Evolutionary conservation across 2,888 invertebrate genomes (phyloP).

Genomic region (Anodontia alba): DNA sequence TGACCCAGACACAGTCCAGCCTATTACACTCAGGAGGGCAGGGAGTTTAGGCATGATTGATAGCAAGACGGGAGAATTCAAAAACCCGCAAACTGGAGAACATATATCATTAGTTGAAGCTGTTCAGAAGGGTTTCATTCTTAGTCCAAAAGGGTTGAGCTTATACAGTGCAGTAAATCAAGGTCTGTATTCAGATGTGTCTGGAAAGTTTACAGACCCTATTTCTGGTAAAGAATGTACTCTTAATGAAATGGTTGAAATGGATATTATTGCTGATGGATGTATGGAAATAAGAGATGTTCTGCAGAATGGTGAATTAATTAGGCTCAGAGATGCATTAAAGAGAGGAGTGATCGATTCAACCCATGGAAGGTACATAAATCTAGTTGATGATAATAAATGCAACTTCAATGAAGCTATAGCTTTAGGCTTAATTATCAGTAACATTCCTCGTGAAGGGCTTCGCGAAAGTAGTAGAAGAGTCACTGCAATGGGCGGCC

Average conservation of each 20-base stretch:
- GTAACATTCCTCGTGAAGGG: constrained; percentile 77
- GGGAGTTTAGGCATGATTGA: constrained; percentile 86
- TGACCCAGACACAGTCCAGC: constrained; percentile 79
- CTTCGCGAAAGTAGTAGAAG: constrained; percentile 69
- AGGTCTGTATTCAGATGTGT: constrained; percentile 84
- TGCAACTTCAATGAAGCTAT: constrained; percentile 77
- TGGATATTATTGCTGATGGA: constrained; percentile 79
- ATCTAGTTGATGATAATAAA: constrained; percentile 63
- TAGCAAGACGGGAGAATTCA: constrained; percentile 77
- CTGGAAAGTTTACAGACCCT: constrained; percentile 82
- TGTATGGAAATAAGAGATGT: constrained; percentile 76
- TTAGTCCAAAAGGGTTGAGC: constrained; percentile 78
- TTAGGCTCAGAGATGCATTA: constrained; percentile 90
- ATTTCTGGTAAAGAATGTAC: constrained; percentile 75
- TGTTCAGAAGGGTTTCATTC: constrained; percentile 77
- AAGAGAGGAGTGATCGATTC: constrained; percentile 84
- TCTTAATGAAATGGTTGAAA: constrained; percentile 82
- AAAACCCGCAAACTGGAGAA: constrained; percentile 80
- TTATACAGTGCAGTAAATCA: constrained; percentile 81
- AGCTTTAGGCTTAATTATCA: constrained; percentile 78
- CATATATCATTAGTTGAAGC: constrained; percentile 75
- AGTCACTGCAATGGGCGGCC: constrained; percentile 37
- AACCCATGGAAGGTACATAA: constrained; percentile 70
- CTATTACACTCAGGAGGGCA: constrained; percentile 77
- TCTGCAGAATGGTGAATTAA: constrained; percentile 75